Percentiles rank a stretch among this genome's conserved stretches.
These are phyloP conservation scores for Accipiter cooperii DNA, from an alignment of 2,113 vertebrate species.

Conservation along the genomic window DNA sequence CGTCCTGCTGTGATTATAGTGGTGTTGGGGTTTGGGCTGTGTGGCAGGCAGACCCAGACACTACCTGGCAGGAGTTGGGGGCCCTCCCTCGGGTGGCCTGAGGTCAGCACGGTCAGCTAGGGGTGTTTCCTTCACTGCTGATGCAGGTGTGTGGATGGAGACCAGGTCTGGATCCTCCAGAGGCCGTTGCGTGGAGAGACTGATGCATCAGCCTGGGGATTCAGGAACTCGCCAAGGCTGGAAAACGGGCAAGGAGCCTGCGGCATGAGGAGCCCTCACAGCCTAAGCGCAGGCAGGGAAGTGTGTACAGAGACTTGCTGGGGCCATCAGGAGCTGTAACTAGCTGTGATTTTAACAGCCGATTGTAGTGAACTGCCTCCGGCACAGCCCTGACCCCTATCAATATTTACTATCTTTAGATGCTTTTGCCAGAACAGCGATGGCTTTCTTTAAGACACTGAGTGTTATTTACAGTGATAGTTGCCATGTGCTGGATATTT, in stretches of 20 bases:
- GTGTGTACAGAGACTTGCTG: not conserved
- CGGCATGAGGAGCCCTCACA: not conserved
- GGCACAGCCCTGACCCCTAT: not conserved
- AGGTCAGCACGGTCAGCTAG: fast-evolving
- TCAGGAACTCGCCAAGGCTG: not conserved
- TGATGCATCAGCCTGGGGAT: not conserved
- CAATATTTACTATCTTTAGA: not conserved
- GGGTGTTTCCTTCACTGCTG: not conserved
- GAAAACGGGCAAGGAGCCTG: not conserved
- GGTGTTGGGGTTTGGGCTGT: fast-evolving
- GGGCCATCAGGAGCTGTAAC: not conserved
- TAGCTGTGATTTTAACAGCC: not conserved
- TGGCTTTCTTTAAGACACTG: not conserved
- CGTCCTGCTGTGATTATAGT: fast-evolving
- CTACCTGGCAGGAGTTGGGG: not conserved
- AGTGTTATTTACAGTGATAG: not conserved
- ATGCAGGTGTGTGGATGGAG: not conserved
- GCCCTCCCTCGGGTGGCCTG: not conserved
- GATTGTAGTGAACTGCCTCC: not conserved
- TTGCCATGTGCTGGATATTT: not conserved
- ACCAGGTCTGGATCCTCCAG: not conserved
- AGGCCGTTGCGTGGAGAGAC: no score
- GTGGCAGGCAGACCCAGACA: no score
- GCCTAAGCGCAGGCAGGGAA: not conserved
- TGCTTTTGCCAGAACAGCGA: not conserved